Conservation (phyloP, 92 coral and sea anemone genomes). For the Bergia puertoricense region DNA sequence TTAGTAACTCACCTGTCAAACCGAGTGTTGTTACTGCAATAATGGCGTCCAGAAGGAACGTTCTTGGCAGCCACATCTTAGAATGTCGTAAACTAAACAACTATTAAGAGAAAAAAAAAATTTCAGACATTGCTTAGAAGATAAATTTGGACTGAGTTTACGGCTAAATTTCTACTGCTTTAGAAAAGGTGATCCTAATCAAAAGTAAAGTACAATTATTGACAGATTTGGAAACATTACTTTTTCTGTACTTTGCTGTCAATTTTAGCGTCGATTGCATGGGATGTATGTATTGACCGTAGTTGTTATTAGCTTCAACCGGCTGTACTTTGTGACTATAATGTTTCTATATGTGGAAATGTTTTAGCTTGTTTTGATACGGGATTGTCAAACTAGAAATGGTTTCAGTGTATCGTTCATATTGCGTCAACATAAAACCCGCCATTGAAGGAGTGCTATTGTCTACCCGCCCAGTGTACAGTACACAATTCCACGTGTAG, state of each 20-base stretch:
- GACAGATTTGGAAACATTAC: background rate
- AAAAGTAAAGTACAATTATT: background rate
- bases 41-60: background rate
- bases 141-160: background rate
- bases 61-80: background rate
- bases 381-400: background rate
- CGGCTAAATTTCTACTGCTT: background rate
- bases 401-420: background rate
- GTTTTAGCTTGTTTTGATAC: background rate
- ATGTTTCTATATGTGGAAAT: background rate
- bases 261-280: background rate
- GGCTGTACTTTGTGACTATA: background rate
- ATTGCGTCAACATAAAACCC: background rate
- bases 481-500: background rate
- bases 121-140: background rate
- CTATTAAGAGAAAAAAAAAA: background rate
- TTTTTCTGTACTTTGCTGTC: background rate
- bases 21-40: background rate
- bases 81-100: background rate
- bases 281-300: background rate
- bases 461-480: background rate
- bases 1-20: background rate
- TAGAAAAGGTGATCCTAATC: background rate
- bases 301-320: too few species aligned
- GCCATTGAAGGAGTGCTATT: slow-evolving; percentile 1